These are phyloP conservation scores for Prionace glauca DNA, from an alignment of 2,797 vertebrate genomes.

Conservation along the genomic window DNA sequence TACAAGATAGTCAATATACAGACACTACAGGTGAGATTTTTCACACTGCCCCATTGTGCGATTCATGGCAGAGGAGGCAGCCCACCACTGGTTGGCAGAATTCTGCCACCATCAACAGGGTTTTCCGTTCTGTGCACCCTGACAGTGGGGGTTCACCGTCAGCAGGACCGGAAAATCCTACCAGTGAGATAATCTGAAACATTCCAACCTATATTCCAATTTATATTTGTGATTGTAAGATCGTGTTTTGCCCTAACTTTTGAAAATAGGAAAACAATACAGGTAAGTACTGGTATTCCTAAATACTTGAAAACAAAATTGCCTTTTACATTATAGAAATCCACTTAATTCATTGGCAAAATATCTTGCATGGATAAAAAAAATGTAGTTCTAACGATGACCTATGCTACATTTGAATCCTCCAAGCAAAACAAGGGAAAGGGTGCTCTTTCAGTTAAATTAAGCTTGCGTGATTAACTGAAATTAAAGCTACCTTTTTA, in stretches of 20 bases:
- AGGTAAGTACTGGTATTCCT: not conserved
- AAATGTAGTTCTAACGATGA: not conserved
- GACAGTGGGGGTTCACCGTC: no score
- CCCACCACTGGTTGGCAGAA: no score
- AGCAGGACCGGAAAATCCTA: no score
- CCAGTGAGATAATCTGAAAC: no score
- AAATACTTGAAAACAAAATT: not conserved
- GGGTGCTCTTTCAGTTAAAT: not conserved
- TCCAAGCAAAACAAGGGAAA: not conserved
- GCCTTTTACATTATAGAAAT: not conserved
- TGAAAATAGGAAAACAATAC: no score
- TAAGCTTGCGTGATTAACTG: no score
- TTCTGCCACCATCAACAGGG: no score
- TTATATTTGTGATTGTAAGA: not conserved
- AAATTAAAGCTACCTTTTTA: not conserved
- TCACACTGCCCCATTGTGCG: no score
- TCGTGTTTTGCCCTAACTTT: not conserved
- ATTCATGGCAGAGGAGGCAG: no score
- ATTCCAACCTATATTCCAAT: not conserved
- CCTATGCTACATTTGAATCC: not conserved
- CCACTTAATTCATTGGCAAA: not conserved
- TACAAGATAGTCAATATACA: not conserved
- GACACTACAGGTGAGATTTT: no score
- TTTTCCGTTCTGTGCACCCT: no score
- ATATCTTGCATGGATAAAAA: not conserved